Conservation (phyloP, 2,888 invertebrate genomes). For the Tubiluchus corallicola region DNA sequence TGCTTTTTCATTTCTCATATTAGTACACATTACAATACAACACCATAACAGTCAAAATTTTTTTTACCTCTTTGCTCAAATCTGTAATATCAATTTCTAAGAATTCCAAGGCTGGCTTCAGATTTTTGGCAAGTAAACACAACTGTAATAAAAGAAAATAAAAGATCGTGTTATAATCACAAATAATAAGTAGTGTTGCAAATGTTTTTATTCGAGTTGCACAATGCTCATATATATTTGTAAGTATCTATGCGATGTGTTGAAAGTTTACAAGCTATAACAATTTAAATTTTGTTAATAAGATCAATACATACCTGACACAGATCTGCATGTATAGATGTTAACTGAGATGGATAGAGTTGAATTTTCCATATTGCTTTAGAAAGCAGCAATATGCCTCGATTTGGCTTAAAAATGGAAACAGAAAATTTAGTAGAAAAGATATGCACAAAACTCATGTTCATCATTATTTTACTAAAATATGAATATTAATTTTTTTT, state of each 20-base stretch:
- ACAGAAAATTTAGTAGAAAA: constrained; percentile 6
- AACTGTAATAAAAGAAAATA: constrained; percentile 31
- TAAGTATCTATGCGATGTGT: too few relatives aligned
- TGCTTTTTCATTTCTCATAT: too few relatives aligned
- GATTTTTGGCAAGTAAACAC: constrained; percentile 70
- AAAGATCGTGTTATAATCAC: not conserved
- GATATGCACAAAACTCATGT: constrained; percentile 4
- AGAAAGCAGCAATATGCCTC: constrained; percentile 60
- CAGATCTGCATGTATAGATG: constrained; percentile 80
- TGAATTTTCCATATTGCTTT: constrained; percentile 75
- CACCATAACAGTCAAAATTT: too few relatives aligned
- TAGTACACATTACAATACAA: too few relatives aligned
- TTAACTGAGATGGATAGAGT: constrained; percentile 66
- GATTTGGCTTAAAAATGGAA: constrained; percentile 41
- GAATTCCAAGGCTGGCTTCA: constrained; percentile 72
- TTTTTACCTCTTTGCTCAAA: constrained; percentile 62
- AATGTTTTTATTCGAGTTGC: too few relatives aligned
- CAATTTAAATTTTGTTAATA: constrained; percentile 2
- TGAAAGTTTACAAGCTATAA: too few relatives aligned
- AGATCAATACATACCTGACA: constrained; percentile 40
- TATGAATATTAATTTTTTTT: too few relatives aligned
- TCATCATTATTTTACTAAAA: too few relatives aligned
- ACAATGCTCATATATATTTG: too few relatives aligned
- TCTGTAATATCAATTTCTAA: constrained; percentile 77
- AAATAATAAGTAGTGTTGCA: too few relatives aligned